Conservation (phyloP, 2,888 invertebrate genomes). For the Scaptomyza flava region DNA sequence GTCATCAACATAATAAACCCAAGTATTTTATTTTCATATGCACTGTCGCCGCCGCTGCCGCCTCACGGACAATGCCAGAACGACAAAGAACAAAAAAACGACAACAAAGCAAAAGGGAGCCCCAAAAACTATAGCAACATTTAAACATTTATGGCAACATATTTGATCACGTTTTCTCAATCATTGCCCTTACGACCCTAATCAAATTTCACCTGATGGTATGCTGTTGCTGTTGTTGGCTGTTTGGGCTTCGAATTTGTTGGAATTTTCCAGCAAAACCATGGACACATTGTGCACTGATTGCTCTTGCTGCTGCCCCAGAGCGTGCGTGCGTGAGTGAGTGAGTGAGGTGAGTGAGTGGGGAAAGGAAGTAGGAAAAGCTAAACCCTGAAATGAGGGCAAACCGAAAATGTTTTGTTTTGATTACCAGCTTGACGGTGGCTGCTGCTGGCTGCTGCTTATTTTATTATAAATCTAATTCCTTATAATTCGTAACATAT, state of each 20-base stretch:
- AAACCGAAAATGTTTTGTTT: slow-evolving; percentile 70
- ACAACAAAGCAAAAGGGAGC: slow-evolving; percentile 3
- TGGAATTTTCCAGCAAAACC: slow-evolving; percentile 67
- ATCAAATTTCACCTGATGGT: slow-evolving; percentile 83
- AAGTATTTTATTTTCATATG: slow-evolving; percentile 63
- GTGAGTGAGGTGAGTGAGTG: slow-evolving; percentile 10
- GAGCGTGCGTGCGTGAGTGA: slow-evolving; percentile 57
- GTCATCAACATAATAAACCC: slow-evolving; percentile 77
- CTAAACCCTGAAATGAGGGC: slow-evolving; percentile 8
- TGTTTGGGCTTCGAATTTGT: slow-evolving; percentile 19
- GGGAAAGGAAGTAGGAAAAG: slow-evolving; percentile 4
- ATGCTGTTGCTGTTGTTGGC: slow-evolving; percentile 24
- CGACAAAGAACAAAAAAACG: neutral
- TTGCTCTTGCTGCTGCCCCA: slow-evolving; percentile 49
- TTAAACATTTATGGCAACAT: slow-evolving; percentile 79
- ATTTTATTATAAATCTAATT: slow-evolving; percentile 80
- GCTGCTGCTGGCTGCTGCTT: slow-evolving; percentile 62
- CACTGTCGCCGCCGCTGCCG: slow-evolving; percentile 38
- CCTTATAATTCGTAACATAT: slow-evolving; percentile 80
- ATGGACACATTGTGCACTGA: slow-evolving; percentile 78
- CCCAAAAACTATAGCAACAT: slow-evolving; percentile 67
- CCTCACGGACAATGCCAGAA: slow-evolving; percentile 49
- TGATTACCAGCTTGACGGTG: slow-evolving; percentile 74
- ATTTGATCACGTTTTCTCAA: slow-evolving; percentile 83
- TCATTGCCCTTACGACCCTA: slow-evolving; percentile 82